Evolutionary conservation across 2,797 vertebrate species (phyloP), one percentile per base, ranked within the genome.

Genomic region (Sebastes baramenuke): DNA sequence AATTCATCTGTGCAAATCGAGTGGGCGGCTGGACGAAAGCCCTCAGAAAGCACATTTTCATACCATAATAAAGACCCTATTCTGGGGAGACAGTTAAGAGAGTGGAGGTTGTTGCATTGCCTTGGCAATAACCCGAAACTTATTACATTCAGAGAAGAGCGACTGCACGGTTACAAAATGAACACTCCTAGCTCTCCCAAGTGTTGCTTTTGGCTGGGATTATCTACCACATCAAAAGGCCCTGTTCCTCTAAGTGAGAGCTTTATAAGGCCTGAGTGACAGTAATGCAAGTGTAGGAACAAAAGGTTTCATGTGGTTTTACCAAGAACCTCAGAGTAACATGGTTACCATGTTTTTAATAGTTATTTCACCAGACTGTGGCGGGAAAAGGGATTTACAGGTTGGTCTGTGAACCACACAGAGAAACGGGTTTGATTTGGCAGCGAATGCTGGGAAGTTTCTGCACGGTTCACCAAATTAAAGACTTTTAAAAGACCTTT

Each of bases 131-230:
- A 77, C 77, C 73, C 29, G 14, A 86, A 87, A 82, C 34, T 24
- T 90, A 92, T 87, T 88, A 83, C 75, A 87, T 80, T 89, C 34
- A 71, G 83, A 89, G 76, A 62, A 76, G 70, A 82, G 68, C n/a
- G 60, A 49, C 65, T 18, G 79, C 20, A 52, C 73, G 32, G 59
- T 61, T 80, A 66, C 67, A 46, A 75, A 73, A 75, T 68, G 70
- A 79, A 54, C 32, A 9, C 61, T 55, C 4, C 4, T 1, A 24
- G 36, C 64, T 62, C 55, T 69, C 59, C 55, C 60, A 27, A 62
- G 66, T 54, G 83, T 55, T 72, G 67, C 73, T 84, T 72, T 79
- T 80, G 82, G 81, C 66, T 30, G 66, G 6, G 81, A 84, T 83
- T 84, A 75, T 73, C 49, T 9, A 29, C 61, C 73, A 81, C 85